Conservation (phyloP, 2,797 vertebrate genomes). For the Intellagama lesueurii region DNA sequence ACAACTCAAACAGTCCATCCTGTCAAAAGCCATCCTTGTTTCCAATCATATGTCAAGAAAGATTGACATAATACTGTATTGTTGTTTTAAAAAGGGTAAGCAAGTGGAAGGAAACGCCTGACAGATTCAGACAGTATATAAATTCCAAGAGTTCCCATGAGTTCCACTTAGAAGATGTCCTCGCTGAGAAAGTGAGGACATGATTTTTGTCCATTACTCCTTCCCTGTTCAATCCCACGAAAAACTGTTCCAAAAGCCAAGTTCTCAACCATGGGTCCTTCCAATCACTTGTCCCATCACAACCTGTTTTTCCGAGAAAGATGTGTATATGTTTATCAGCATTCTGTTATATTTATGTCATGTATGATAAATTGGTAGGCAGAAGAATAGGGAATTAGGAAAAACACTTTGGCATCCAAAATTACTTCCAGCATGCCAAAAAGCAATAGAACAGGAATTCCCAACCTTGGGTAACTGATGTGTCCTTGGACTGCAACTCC, state of each 20-base stretch:
- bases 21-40: background rate
- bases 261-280: too few relatives aligned
- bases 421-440: too few relatives aligned
- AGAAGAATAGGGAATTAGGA: too few relatives aligned
- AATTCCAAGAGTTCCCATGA: background rate
- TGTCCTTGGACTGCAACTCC: too few relatives aligned
- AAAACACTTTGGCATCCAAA: too few relatives aligned
- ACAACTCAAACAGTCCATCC: conserved; percentile 2
- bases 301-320: too few relatives aligned
- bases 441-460: too few relatives aligned
- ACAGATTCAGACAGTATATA: background rate
- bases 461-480: too few relatives aligned
- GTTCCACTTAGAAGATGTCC: background rate
- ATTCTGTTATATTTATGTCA: too few relatives aligned
- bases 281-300: too few relatives aligned
- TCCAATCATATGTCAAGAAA: conserved; percentile 20
- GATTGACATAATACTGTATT: conserved; percentile 22
- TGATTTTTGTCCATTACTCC: background rate
- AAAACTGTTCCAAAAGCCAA: background rate
- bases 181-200: background rate
- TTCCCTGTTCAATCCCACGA: background rate
- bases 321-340: too few relatives aligned
- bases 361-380: too few relatives aligned
- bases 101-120: conserved; percentile 16
- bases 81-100: background rate